Percentiles rank a stretch among this genome's conserved stretches.
Conservation (phyloP, 2,888 invertebrate genomes). For the Capitulum mitella region DNA sequence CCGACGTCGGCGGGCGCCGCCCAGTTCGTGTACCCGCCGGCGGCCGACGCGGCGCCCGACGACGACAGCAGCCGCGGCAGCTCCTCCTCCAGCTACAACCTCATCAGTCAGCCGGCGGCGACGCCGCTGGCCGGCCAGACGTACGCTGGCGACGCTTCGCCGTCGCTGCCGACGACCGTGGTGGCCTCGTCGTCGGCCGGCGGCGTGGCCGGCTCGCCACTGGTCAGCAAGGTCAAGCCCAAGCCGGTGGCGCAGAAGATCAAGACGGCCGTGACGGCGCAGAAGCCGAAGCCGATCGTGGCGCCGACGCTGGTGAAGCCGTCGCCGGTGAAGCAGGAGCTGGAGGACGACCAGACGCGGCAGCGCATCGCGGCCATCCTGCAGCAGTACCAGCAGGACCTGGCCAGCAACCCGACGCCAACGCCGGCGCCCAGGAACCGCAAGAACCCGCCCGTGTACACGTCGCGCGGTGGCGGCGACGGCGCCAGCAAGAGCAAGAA, state of each 20-base stretch:
- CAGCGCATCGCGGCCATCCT: slow-evolving; percentile 35
- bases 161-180: background rate
- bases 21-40: background rate
- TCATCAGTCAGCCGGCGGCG: background rate
- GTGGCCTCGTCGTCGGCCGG: slow-evolving; percentile 27
- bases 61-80: slow-evolving; percentile 4
- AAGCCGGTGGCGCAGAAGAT: slow-evolving; percentile 27
- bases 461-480: slow-evolving; percentile 34
- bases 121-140: background rate
- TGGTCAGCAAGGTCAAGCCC: slow-evolving; percentile 27
- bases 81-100: background rate
- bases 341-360: slow-evolving; percentile 36
- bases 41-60: background rate
- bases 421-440: slow-evolving; percentile 36
- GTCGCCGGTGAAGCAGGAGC: slow-evolving; percentile 36
- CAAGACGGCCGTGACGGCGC: background rate
- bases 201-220: background rate
- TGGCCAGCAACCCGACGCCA: slow-evolving; percentile 35
- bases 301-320: slow-evolving; percentile 35
- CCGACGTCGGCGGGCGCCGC: slow-evolving; percentile 25
- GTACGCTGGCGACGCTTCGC: background rate
- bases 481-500: slow-evolving; percentile 35
- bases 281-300: slow-evolving; percentile 32
- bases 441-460: slow-evolving; percentile 36
- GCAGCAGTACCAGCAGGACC: slow-evolving; percentile 35